phyloP scores from a whole-genome alignment of 2,797 vertebrate species.

The Semotilus atromaculatus region DNA sequence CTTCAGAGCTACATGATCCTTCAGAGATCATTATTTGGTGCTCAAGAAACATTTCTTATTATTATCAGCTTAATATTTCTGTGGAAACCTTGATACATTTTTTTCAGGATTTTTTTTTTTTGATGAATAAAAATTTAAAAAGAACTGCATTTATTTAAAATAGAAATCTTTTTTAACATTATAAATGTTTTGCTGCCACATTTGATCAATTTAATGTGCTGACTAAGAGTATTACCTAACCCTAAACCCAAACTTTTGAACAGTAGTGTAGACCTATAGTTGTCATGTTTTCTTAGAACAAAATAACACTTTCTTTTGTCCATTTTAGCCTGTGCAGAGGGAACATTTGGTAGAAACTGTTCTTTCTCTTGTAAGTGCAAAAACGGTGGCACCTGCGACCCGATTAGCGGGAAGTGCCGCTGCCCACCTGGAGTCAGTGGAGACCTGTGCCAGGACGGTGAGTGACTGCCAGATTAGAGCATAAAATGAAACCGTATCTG shows the following conservation, averaged over 20 bases:
- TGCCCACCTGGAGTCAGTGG: constrained; percentile 82
- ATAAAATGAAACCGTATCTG: neutral
- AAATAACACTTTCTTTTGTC: constrained; percentile 29
- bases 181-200: neutral
- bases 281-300: neutral
- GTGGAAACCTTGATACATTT: neutral
- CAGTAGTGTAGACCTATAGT: neutral
- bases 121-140: neutral
- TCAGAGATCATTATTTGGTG: neutral
- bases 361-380: constrained; percentile 79
- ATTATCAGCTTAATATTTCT: neutral
- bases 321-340: constrained; percentile 77
- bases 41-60: neutral
- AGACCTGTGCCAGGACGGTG: constrained; percentile 82
- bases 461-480: constrained; percentile 47
- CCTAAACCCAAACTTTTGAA: neutral
- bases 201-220: neutral
- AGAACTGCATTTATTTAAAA: neutral
- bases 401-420: constrained; percentile 75
- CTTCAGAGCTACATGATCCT: neutral
- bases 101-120: neutral
- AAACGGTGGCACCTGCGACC: constrained; percentile 81
- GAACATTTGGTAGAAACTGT: constrained; percentile 84
- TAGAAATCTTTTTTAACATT: neutral
- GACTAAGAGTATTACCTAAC: neutral